Conservation (phyloP, 1,140 invertebrate genomes). For the Zaprionus taronus region DNA sequence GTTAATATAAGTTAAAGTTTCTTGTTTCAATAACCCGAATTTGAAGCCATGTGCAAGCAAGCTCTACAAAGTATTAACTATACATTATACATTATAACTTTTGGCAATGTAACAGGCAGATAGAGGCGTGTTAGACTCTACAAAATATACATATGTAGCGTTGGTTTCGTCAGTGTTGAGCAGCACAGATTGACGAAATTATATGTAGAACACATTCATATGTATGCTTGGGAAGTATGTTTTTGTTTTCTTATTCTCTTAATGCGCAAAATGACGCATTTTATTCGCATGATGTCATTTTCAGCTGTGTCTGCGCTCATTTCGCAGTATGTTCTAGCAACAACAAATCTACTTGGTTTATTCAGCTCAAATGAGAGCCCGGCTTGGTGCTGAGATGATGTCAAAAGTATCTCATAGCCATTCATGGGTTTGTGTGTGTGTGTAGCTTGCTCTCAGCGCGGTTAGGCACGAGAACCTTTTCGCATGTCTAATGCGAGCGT, state of each 20-base stretch:
- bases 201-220: too few species aligned
- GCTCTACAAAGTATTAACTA: too few species aligned
- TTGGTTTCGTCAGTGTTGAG: too few species aligned
- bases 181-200: background rate
- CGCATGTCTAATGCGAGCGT: slow-evolving; percentile 6
- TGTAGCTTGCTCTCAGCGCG: background rate
- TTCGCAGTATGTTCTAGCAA: background rate
- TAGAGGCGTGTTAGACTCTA: too few species aligned
- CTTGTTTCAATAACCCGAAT: too few species aligned
- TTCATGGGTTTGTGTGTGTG: background rate
- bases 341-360: background rate
- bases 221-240: background rate
- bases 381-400: slow-evolving; percentile 15
- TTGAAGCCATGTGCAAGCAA: too few species aligned
- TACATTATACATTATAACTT: too few species aligned
- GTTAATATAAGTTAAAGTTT: too few species aligned
- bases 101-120: too few species aligned
- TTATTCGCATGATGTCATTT: slow-evolving; percentile 69
- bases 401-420: background rate
- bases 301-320: background rate
- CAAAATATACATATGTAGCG: too few species aligned
- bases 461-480: slow-evolving; percentile 5
- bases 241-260: slow-evolving; percentile 55
- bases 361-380: slow-evolving; percentile 5
- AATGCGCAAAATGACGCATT: slow-evolving; percentile 41